Evolutionary conservation across 2,113 vertebrate species (phyloP), one percentile per base, ranked within the genome.

Genomic region (Elachura formosa): DNA sequence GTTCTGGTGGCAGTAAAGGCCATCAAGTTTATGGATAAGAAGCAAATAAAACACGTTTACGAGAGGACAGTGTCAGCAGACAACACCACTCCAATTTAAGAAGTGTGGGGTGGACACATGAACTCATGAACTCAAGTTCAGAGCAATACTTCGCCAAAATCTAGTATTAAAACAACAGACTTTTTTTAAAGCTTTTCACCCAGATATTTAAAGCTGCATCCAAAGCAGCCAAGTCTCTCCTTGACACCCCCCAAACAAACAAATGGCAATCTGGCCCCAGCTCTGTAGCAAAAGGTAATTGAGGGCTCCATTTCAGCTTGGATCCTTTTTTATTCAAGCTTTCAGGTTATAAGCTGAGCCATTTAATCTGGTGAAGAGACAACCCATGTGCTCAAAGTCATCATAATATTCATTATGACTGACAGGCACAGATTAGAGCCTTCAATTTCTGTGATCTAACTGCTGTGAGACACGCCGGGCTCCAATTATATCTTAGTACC

Each of bases 401-500:
- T 77, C 55, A 38, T 40, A 85, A 92, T 63, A 86, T 56, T 90
- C 14, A 1, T 82, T 84, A 48, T 63, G 52, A 74, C 18, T 86
- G 81, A 92, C 89, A 93, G 87, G 38, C 74, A 9, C 58, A 89
- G 86, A 90, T 92, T 84, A 95, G 64, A 93, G 88, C 9, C 75
- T 77, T 75, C 79, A 93, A 73, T 86, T 93, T 84, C 72, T 77
- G 54, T 84, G 88, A 79, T 83, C 61, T 90, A 87, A 90, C 66
- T 86, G 94, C 91, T 79, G 58, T 20, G 66, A 76, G 63, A 92
- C 52, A 49, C 0, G 2, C 67, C 5, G 6, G 36, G 83, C 75
- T 90, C 87, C 93, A 91, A 84, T 94, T 82, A 82, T 20, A 92
- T 49, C 77, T 93, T 63, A 89, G 51, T 51, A 21, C 67, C 49